These are phyloP conservation scores for Darevskia nairensis DNA, from an alignment of 2,797 vertebrate species.

Conservation along the genomic window DNA sequence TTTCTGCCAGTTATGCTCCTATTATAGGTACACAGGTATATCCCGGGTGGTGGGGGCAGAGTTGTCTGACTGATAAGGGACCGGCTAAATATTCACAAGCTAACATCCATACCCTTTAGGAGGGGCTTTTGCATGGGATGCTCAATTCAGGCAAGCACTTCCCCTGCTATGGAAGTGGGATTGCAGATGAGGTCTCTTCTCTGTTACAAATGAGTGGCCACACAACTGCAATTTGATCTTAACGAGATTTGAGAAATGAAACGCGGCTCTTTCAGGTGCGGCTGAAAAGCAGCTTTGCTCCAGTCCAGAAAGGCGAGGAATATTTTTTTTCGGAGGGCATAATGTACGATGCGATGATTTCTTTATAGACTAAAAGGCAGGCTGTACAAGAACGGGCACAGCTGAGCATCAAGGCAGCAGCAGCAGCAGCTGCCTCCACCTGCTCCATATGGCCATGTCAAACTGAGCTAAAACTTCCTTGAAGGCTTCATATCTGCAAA, in stretches of 20 bases:
- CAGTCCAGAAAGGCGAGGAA: neutral
- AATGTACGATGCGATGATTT: rapidly evolving
- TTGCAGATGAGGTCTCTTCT: neutral
- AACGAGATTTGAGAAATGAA: conserved; percentile 1
- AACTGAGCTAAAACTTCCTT: conserved; percentile 55
- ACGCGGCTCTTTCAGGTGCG: neutral
- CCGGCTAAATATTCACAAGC: neutral
- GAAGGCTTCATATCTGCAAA: conserved; percentile 50
- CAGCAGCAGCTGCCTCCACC: neutral
- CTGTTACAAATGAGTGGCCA: neutral
- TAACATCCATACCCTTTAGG: neutral
- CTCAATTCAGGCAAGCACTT: neutral
- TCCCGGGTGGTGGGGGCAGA: neutral
- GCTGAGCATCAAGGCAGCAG: neutral
- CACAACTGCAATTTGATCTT: neutral
- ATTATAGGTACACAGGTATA: no score
- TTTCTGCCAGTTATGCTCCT: neutral
- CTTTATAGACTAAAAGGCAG: neutral
- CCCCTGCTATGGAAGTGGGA: neutral
- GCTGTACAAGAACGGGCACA: neutral
- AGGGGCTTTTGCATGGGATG: neutral
- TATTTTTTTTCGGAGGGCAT: neutral
- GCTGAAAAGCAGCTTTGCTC: neutral
- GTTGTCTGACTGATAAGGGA: neutral
- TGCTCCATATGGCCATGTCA: neutral